Base-by-base conservation (phyloP, 2,113 vertebrate genomes). In the Xyliphius kryptos region DNA sequence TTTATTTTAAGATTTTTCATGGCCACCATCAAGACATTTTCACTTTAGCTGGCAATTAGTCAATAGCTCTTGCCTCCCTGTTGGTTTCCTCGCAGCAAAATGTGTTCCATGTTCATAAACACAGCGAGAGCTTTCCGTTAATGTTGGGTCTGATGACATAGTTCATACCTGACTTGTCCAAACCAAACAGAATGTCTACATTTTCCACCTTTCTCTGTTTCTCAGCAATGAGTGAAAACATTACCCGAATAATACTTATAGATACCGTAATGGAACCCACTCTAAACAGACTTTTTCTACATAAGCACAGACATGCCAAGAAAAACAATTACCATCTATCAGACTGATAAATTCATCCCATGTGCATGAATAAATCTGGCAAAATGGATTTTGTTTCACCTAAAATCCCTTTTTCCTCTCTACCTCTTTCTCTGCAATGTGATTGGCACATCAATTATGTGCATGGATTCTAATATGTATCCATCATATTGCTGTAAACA, bases 11-110 rank as follows among this genome's bases (percentile, higher is more conserved):
- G 49, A 73, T 71, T 74, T 79, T 71, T 60, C 74, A 79, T 78
- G 61, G 74, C 79, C 78, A 56, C 43, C 74, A 76, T 77, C 80
- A 80, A 82, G 82, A 88, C 82, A 78, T 77, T 85, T 81, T 76
- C 76, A 84, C 84, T 48, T 84, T 78, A 81, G 48, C 57, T 85
- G 86, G 86, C 85, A 90, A 92, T 90, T 91, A 89, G 82, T 92
- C 87, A 88, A 78, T 67, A 71, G 72, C 71, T 72, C 77, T 68
- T 72, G 69, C 78, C 77, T 82, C 69, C 77, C 80, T 86, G 81
- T 19, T 26, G 12, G 44, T 19, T 65, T 43, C 65, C 44, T 47
- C 47, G 11, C 52, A 49, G 53, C 56, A 53, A 32, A 61, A 38
- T 56, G 47, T 52, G 13, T 36, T 68, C 21, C 19, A 5, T 32